phyloP scores from a whole-genome alignment of 2,797 vertebrate species.

The Phrynocephalus vlangalii region DNA sequence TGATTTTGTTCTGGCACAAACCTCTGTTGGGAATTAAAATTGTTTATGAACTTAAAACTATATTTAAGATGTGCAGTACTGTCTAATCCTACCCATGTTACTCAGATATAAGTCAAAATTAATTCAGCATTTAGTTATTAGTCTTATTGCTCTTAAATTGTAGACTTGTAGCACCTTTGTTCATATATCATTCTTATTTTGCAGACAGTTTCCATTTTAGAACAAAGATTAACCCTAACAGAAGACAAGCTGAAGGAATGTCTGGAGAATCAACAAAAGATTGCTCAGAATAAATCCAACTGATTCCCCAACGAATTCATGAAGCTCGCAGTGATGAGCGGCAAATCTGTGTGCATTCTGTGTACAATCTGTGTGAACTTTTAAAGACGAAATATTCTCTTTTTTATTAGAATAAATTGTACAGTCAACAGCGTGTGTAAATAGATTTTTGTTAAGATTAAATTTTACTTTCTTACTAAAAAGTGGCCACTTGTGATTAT shows the following conservation, averaged over 20 bases:
- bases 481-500: not conserved
- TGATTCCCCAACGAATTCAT: slow-evolving; percentile 58
- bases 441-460: slow-evolving; percentile 68
- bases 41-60: not conserved
- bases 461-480: slow-evolving; percentile 62
- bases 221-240: slow-evolving; percentile 91
- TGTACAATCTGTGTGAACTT: slow-evolving; percentile 46
- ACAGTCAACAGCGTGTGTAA: slow-evolving; percentile 63
- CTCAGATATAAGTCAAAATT: not conserved
- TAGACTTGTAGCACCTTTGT: slow-evolving; percentile 23
- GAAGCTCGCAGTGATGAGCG: slow-evolving; percentile 46
- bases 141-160: not conserved
- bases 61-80: not conserved
- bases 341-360: slow-evolving; percentile 41
- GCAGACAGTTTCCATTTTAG: slow-evolving; percentile 86
- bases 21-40: not conserved
- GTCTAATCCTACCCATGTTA: not conserved
- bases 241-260: slow-evolving; percentile 97
- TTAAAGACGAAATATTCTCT: slow-evolving; percentile 32
- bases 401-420: slow-evolving; percentile 59
- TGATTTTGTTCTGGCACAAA: not conserved
- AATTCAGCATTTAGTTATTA: not conserved
- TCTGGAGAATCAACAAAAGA: slow-evolving; percentile 90
- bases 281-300: slow-evolving; percentile 78
- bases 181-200: slow-evolving; percentile 51